These are phyloP conservation scores for Idaea biselata DNA, from an alignment of 2,888 invertebrate genomes.

Conservation along the genomic window DNA sequence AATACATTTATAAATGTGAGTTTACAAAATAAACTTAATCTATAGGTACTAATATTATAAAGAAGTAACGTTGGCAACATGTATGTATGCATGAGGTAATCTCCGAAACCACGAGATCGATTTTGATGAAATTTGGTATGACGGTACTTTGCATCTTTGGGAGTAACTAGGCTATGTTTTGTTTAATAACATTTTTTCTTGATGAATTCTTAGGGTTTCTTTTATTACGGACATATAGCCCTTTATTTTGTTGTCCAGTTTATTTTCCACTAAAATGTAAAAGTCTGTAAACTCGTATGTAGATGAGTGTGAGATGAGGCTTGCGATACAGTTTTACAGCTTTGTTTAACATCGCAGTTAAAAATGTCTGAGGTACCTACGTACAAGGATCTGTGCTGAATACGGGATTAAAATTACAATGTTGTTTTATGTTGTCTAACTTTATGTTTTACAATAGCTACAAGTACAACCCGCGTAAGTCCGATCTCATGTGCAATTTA, in stretches of 20 bases:
- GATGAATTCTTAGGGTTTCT: no score
- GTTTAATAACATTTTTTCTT: no score
- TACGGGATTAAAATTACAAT: not conserved
- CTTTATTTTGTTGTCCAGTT: not conserved
- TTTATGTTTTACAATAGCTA: not conserved
- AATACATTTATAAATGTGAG: no score
- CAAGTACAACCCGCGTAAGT: not conserved
- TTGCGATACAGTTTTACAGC: not conserved
- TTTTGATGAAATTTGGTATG: no score
- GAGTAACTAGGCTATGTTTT: no score
- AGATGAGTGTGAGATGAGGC: not conserved
- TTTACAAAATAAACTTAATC: no score
- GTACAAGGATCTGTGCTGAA: not conserved
- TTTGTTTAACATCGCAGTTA: not conserved
- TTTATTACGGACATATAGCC: no score
- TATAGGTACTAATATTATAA: no score
- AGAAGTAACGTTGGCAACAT: no score
- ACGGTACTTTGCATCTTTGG: no score
- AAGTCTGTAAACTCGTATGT: not conserved
- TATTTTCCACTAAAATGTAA: not conserved
- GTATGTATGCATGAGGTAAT: no score
- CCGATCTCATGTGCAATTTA: not conserved
- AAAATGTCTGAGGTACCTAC: not conserved
- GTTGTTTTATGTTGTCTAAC: not conserved
- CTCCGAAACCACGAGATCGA: no score